Evolutionary conservation across 1,140 invertebrate genomes (phyloP).

Genomic region (Diorhabda sublineata): DNA sequence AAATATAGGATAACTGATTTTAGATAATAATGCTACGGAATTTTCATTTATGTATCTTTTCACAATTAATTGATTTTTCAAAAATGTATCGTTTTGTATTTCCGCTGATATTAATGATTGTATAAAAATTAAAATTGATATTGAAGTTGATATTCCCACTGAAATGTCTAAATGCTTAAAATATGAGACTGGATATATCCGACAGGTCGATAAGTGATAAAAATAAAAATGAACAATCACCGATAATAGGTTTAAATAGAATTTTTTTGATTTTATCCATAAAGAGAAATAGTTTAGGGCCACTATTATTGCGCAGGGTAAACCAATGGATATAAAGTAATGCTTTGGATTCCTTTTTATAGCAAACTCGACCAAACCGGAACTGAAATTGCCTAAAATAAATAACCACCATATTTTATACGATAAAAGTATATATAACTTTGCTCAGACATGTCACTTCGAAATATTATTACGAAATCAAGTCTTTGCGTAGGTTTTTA

Average conservation of each 20-base stretch:
- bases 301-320: slow-evolving; percentile 19
- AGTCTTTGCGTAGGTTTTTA: no score
- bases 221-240: slow-evolving; percentile 21
- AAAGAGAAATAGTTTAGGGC: slow-evolving; percentile 24
- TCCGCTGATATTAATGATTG: background rate
- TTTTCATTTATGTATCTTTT: background rate
- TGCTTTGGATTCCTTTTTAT: slow-evolving; percentile 22
- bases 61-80: no score
- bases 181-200: slow-evolving; percentile 20
- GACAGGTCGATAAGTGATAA: slow-evolving; percentile 21
- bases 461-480: no score
- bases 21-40: background rate
- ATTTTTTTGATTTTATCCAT: slow-evolving; percentile 22
- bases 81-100: background rate
- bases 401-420: slow-evolving; percentile 8
- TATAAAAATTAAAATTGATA: background rate
- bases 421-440: background rate
- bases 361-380: slow-evolving; percentile 15
- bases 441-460: no score
- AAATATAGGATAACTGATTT: background rate
- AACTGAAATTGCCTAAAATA: slow-evolving; percentile 30
- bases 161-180: slow-evolving; percentile 30
- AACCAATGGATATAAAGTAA: slow-evolving; percentile 22
- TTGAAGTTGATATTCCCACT: slow-evolving; percentile 15
- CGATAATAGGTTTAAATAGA: slow-evolving; percentile 7